Base-by-base conservation (phyloP, 2,888 invertebrate genomes). In the Pyrocoelia pectoralis region DNA sequence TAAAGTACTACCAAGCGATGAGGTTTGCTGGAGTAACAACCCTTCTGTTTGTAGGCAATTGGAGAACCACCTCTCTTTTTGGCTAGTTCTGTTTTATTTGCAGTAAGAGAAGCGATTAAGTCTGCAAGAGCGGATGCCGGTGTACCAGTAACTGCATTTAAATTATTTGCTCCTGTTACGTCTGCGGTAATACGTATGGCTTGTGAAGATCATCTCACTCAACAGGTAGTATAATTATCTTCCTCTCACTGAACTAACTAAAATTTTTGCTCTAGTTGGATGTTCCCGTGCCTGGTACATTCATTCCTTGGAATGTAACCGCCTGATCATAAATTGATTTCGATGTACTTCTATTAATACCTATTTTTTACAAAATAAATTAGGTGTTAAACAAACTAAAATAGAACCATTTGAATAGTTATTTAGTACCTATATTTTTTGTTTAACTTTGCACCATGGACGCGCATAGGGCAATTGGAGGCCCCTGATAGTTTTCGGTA, bases 1-100 rank as follows among this genome's bases (percentile, higher is more conserved):
- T 0, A 98, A 46, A n/a, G 46, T 46, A 46, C 75, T 8, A 10
- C 8, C 2, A 17, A 10, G n/a, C n/a, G 4, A 3, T 18, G 14
- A 13, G 3, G n/a, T 15, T 14, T 15, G 15, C 2, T 13, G 13
- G 43, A 43, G 14, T 43, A 15, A 15, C 4, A 12, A 13, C n/a
- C 2, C 8, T n/a, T 3, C 4, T 6, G 10, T 43, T 15, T 8
- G n/a, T 8, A 98, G 94, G 98, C 95, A 64, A 91, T 98, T 41
- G 98, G 98, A 0, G 98, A 98, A 79, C 98, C 98, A 0, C 98
- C 98, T 0, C 81, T 98, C 3, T 95, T 97, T 77, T 84, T 97
- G 67, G 94, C 96, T 0, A 86, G 91, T 12, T 89, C 95, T 0
- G 89, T 88, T 0, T 93, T 93, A 80, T 97, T 95, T 77, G 97